phyloP scores from a whole-genome alignment of 2,888 invertebrate genomes.

The Idaea aversata region DNA sequence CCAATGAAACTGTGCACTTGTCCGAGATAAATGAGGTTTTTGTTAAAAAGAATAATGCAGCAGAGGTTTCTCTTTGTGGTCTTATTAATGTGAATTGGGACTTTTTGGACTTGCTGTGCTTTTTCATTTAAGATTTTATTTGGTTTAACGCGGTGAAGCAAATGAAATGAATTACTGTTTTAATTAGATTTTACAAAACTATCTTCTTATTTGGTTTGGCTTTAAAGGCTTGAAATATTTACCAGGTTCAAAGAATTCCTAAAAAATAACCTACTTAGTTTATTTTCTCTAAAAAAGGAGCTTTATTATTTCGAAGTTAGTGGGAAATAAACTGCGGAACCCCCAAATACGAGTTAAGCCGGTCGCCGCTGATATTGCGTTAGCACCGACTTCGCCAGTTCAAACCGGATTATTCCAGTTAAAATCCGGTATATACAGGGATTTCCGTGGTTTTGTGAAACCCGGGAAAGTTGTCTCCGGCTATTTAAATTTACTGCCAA shows the following conservation, averaged over 20 bases:
- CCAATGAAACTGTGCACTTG: slow-evolving; percentile 29
- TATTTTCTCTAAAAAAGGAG: not conserved
- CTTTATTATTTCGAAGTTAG: not conserved
- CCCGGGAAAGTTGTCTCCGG: slow-evolving; percentile 36
- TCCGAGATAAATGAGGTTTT: slow-evolving; percentile 24
- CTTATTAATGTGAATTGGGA: not conserved
- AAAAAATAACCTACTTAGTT: not conserved
- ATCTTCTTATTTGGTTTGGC: too few species aligned
- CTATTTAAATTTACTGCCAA: slow-evolving; percentile 27
- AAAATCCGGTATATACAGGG: slow-evolving; percentile 44
- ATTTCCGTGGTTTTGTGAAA: slow-evolving; percentile 43
- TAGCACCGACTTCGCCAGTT: slow-evolving; percentile 40
- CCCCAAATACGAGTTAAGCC: slow-evolving; percentile 16
- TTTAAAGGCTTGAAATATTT: too few species aligned
- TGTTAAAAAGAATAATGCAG: slow-evolving; percentile 2
- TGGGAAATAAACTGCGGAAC: slow-evolving; percentile 3
- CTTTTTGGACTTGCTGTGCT: not conserved
- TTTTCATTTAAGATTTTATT: not conserved
- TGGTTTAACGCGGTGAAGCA: not conserved
- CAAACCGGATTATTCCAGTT: slow-evolving; percentile 44
- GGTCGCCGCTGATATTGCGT: slow-evolving; percentile 39
- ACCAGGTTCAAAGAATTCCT: not conserved
- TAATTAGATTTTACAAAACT: too few species aligned
- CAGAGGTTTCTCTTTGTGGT: not conserved
- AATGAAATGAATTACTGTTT: too few species aligned